Evolutionary conservation across 2,113 vertebrate species (phyloP).

Genomic region (Axis porcinus): DNA sequence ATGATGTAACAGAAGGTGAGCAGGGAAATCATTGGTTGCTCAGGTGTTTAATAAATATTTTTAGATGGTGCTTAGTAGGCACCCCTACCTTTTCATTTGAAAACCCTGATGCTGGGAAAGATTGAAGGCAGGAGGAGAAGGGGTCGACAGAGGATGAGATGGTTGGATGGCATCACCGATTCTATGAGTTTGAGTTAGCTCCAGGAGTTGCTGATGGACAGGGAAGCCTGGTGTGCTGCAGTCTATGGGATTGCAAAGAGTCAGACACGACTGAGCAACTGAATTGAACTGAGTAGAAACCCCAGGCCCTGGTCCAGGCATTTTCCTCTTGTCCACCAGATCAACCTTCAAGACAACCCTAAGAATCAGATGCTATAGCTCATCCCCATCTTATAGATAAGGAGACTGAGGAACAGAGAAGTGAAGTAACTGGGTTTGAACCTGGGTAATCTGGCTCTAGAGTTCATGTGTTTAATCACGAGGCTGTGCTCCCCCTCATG

Average conservation of each 20-base stretch:
- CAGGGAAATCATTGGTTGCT: background rate
- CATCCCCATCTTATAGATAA: background rate
- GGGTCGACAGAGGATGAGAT: background rate
- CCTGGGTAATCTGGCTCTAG: background rate
- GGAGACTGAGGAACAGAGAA: background rate
- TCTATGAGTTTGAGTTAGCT: background rate
- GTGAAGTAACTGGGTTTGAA: background rate
- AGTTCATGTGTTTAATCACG: background rate
- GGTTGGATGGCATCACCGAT: background rate
- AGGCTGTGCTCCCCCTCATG: background rate
- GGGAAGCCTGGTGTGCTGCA: background rate
- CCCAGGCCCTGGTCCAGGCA: background rate
- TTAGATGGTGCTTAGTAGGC: background rate
- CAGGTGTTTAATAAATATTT: background rate
- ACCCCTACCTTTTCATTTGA: background rate
- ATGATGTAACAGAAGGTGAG: background rate
- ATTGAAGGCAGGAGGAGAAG: background rate
- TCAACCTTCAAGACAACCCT: background rate
- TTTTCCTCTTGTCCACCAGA: background rate
- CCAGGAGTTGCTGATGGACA: background rate
- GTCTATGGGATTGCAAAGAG: background rate
- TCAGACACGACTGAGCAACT: rapidly evolving
- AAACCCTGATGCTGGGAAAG: background rate
- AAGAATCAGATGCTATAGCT: background rate
- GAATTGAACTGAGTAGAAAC: background rate